These are phyloP conservation scores for Cacatua alba DNA, from an alignment of 2,113 vertebrate genomes.

Conservation along the genomic window DNA sequence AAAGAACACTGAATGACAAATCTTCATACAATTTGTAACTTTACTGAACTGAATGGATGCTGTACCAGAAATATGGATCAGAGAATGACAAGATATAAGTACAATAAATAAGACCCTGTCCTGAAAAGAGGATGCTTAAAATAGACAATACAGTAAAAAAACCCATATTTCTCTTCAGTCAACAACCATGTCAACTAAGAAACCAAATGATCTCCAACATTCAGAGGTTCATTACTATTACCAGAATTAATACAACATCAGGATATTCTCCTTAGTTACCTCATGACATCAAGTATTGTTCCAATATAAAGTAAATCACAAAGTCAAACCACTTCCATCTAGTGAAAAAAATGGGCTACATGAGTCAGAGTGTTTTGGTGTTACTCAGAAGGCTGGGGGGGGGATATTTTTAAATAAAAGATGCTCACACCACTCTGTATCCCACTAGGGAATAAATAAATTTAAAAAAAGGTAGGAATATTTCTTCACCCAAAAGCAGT, in stretches of 20 bases:
- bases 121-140: not conserved
- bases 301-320: not conserved
- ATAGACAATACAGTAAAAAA: not conserved
- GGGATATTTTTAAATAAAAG: not conserved
- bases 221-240: not conserved
- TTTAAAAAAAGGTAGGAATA: not conserved
- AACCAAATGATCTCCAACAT: not conserved
- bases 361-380: not conserved
- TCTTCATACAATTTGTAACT: not conserved
- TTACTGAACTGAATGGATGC: not conserved
- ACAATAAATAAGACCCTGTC: not conserved
- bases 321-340: not conserved
- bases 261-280: not conserved
- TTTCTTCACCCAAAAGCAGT: not conserved
- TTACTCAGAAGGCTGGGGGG: not conserved
- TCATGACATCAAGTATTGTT: not conserved
- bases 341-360: not conserved
- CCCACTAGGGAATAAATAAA: not conserved
- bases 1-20: not conserved
- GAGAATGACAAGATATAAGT: not conserved
- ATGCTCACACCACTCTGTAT: not conserved
- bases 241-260: not conserved
- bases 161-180: not conserved
- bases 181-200: not conserved
- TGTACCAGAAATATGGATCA: not conserved